Evolutionary conservation across 2,113 vertebrate species (phyloP), one percentile per base, ranked within the genome.

Genomic region (Trogon surrucura): DNA sequence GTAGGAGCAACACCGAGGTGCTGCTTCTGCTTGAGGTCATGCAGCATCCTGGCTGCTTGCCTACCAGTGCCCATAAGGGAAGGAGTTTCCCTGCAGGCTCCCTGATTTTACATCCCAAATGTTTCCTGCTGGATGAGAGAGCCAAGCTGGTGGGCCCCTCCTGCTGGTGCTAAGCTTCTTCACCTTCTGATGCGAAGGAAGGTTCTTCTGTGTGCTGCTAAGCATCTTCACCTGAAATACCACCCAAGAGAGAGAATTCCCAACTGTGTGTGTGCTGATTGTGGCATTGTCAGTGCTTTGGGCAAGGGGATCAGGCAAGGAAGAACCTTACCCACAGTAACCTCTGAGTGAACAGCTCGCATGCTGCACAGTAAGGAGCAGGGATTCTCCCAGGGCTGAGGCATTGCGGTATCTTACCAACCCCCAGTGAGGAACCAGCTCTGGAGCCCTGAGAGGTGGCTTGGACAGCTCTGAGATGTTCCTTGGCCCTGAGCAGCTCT

Each of bases 271-370:
- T 27, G 2, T 73, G 38, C 58, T 1, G 1, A 41, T 7, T 77
- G 25, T 80, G n/a, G 8, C 64, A 32, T 1, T 64, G 16, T 72
- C 30, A n/a, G 54, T 69, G 62, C 45, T 72, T 75, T 32, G 36
- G 38, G 21, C 41, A 64, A 38, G 22, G 79, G 34, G 29, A 50
- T 16, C 0, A 0, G 32, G 15, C 29, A 36, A 84, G 47, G 50
- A 36, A 72, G 50, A 48, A 41, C 8, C 13, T 89, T 62, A 51
- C 18, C 6, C 16, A 6, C 0, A 12, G 0, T 48, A 62, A 47
- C 36, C 2, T 8, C 34, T n/a, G 50, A 71, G 64, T 30, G 13
- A 60, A 38, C 53, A 65, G n/a, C 27, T 77, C 75, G 57, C 16
- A 4, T 53, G 23, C 58, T 82, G 44, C 66, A 72, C 53, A 47